Evolutionary conservation across 2,888 invertebrate genomes (phyloP).

Genomic region (Agriotes lineatus): DNA sequence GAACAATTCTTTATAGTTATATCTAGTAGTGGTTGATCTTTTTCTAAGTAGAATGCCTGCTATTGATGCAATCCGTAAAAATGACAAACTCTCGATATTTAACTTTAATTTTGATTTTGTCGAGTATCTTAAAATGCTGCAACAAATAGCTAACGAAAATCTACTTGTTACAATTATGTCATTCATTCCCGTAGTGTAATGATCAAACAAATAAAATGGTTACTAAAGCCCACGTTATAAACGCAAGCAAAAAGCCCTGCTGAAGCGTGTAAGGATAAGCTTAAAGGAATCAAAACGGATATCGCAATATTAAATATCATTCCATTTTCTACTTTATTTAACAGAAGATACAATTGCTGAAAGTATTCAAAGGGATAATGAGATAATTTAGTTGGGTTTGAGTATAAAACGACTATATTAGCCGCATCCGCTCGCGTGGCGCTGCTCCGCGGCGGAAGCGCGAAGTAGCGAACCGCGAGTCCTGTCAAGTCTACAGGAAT

Average conservation of each 20-base stretch:
- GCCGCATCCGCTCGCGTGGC: conserved; percentile 42
- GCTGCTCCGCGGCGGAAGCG: conserved; percentile 44
- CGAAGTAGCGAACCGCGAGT: conserved; percentile 32
- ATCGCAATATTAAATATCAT: conserved; percentile 61
- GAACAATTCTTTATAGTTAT: no score
- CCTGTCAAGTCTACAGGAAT: conserved; percentile 24
- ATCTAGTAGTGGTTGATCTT: no score
- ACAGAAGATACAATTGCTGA: conserved; percentile 60
- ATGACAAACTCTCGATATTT: no score
- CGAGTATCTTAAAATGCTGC: no score
- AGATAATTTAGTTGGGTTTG: conserved; percentile 56
- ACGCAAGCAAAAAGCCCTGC: background rate
- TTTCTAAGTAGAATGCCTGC: no score
- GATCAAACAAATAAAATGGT: no score
- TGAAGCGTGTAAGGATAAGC: conserved; percentile 35
- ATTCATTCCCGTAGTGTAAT: no score
- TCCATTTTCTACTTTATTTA: conserved; percentile 62
- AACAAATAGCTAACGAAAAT: no score
- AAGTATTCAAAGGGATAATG: conserved; percentile 63
- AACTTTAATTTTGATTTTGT: no score
- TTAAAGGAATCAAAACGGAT: conserved; percentile 56
- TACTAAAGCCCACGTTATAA: no score
- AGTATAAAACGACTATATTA: conserved; percentile 47
- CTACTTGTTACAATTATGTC: no score
- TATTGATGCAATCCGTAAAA: no score